phyloP scores from a whole-genome alignment of 2,888 invertebrate species.

The Frankliniella intonsa region DNA sequence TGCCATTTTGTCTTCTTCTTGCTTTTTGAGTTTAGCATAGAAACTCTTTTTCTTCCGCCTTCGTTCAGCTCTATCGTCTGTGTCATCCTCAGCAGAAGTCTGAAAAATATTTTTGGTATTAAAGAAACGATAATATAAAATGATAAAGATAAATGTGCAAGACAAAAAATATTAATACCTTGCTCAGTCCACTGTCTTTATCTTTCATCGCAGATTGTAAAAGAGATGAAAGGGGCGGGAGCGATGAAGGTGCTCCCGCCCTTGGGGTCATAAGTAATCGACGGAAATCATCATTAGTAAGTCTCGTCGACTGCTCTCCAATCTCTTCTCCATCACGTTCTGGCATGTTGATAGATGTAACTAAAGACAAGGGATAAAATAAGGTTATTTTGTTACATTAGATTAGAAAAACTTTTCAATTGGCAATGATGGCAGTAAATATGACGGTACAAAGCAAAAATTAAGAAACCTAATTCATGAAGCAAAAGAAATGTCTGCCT shows the following conservation, averaged over 20 bases:
- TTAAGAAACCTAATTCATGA: too few species aligned
- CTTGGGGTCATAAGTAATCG: conserved; percentile 93
- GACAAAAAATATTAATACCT: not conserved
- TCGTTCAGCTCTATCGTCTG: conserved; percentile 74
- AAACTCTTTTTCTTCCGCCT: conserved; percentile 90
- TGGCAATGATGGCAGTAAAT: too few species aligned
- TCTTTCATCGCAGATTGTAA: conserved; percentile 3
- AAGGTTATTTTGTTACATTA: not conserved
- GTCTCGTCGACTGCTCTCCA: conserved; percentile 62
- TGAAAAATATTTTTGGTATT: not conserved
- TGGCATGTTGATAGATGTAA: not conserved
- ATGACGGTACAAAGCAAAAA: too few species aligned
- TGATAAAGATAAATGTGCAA: conserved; percentile 3
- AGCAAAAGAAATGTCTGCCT: too few species aligned
- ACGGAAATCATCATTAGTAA: conserved; percentile 96
- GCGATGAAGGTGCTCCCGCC: conserved; percentile 55
- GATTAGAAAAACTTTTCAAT: too few species aligned
- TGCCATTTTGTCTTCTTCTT: conserved; percentile 90
- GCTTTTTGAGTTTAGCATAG: conserved; percentile 89
- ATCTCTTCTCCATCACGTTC: conserved; percentile 42
- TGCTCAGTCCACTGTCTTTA: not conserved
- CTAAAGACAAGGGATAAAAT: not conserved
- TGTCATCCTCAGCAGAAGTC: conserved; percentile 39
- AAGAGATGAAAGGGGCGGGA: conserved; percentile 43
- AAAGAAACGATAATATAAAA: not conserved